Evolutionary conservation across 2,797 vertebrate species (phyloP).

Genomic region (Eleutherodactylus coqui): DNA sequence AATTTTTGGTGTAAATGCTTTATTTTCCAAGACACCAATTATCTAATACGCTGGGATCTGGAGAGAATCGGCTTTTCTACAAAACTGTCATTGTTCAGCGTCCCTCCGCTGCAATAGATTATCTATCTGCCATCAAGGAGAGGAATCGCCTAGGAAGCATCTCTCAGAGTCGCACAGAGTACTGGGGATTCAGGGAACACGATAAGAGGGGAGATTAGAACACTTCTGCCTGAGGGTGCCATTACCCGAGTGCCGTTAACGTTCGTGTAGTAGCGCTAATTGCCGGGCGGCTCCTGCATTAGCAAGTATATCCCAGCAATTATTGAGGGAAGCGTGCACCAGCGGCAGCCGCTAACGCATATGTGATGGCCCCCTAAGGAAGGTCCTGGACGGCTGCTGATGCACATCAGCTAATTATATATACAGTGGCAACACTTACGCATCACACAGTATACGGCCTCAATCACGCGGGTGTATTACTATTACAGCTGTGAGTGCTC

Average conservation of each 20-base stretch:
- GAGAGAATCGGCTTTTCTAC: not conserved
- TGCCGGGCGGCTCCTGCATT: too few species aligned
- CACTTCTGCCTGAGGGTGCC: not conserved
- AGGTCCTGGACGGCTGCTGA: not conserved
- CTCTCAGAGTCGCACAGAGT: not conserved
- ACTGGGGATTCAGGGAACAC: not conserved
- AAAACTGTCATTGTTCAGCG: not conserved
- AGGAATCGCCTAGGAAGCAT: not conserved
- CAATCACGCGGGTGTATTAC: too few species aligned
- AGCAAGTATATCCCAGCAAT: too few species aligned
- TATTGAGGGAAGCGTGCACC: too few species aligned
- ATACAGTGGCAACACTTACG: too few species aligned
- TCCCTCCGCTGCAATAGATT: not conserved
- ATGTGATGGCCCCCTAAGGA: too few species aligned
- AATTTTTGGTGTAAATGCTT: not conserved
- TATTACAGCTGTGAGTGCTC: too few species aligned
- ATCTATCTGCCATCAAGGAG: not conserved
- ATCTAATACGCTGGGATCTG: not conserved
- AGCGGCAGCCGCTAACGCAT: too few species aligned
- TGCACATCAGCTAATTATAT: not conserved
- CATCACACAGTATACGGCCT: too few species aligned
- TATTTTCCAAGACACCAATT: not conserved
- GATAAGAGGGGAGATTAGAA: conserved; percentile 7
- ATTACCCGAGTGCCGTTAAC: too few species aligned
- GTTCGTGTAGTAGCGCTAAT: too few species aligned